Evolutionary conservation across 2,888 invertebrate genomes (phyloP).

Genomic region (Celastrina argiolus): DNA sequence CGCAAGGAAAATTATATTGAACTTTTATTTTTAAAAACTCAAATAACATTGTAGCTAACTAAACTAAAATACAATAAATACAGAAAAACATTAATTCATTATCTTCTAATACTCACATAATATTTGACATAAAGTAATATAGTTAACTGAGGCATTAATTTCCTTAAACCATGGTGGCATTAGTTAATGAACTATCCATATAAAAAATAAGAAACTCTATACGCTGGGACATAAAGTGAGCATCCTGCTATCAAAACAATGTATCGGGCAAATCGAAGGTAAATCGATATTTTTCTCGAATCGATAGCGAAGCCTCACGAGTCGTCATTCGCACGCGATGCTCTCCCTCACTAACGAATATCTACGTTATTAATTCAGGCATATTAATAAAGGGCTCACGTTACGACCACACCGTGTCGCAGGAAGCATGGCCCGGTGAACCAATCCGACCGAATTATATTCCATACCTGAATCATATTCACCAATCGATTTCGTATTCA

Average conservation of each 20-base stretch:
- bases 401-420: constrained; percentile 75
- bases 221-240: background rate
- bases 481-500: constrained; percentile 43
- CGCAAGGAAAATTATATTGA: background rate
- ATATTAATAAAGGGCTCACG: constrained; percentile 70
- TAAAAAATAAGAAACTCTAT: background rate
- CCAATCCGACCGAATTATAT: constrained; percentile 66
- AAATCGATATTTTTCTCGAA: constrained; percentile 67
- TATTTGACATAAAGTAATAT: background rate
- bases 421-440: constrained; percentile 72
- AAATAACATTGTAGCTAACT: too few relatives aligned
- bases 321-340: constrained; percentile 68
- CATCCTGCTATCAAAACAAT: constrained; percentile 6
- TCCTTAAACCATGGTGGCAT: background rate
- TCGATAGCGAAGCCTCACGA: constrained; percentile 67
- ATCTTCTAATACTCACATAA: too few relatives aligned
- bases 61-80: background rate
- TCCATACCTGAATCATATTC: constrained; percentile 50
- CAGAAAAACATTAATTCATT: too few relatives aligned
- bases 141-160: background rate
- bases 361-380: constrained; percentile 75
- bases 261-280: constrained; percentile 40
- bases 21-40: too few relatives aligned
- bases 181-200: background rate
- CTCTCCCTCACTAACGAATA: constrained; percentile 61